phyloP scores from a whole-genome alignment of 2,113 vertebrate species.

The Pelobates fuscus region DNA sequence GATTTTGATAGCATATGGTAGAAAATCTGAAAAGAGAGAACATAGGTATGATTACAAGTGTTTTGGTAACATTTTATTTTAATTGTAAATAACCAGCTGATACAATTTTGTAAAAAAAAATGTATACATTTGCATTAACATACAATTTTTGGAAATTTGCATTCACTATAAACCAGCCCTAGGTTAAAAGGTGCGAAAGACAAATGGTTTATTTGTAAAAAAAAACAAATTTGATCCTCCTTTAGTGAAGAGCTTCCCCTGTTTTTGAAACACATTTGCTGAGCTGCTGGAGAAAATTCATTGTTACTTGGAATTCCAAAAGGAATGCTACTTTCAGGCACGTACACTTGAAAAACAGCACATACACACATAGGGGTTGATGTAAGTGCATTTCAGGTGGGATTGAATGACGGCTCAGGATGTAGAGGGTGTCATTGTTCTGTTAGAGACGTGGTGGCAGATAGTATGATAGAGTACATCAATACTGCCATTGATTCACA shows the following conservation, averaged over 20 bases:
- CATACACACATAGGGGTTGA: conserved; percentile 19
- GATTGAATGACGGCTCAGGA: conserved; percentile 30
- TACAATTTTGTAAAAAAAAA: too few relatives aligned
- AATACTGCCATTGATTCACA: conserved; percentile 34
- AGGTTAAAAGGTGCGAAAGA: not conserved
- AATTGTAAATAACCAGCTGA: too few relatives aligned
- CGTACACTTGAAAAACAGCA: conserved; percentile 16
- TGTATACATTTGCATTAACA: too few relatives aligned
- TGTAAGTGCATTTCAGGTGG: conserved; percentile 16
- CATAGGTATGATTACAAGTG: too few relatives aligned
- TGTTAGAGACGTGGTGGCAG: conserved; percentile 1
- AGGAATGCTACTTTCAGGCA: conserved; percentile 4
- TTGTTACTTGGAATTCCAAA: conserved; percentile 8
- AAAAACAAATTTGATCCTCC: not conserved
- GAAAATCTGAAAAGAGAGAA: too few relatives aligned
- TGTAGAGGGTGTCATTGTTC: conserved; percentile 27
- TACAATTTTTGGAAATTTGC: too few relatives aligned
- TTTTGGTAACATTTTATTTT: too few relatives aligned
- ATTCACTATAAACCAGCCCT: too few relatives aligned
- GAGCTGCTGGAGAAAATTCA: not conserved
- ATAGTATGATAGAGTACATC: not conserved
- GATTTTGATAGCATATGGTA: too few relatives aligned
- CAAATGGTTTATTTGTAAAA: not conserved
- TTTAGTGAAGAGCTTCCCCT: not conserved
- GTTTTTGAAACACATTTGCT: not conserved